phyloP scores from a whole-genome alignment of 2,888 invertebrate genomes.

The Dicyrtomina minuta region DNA sequence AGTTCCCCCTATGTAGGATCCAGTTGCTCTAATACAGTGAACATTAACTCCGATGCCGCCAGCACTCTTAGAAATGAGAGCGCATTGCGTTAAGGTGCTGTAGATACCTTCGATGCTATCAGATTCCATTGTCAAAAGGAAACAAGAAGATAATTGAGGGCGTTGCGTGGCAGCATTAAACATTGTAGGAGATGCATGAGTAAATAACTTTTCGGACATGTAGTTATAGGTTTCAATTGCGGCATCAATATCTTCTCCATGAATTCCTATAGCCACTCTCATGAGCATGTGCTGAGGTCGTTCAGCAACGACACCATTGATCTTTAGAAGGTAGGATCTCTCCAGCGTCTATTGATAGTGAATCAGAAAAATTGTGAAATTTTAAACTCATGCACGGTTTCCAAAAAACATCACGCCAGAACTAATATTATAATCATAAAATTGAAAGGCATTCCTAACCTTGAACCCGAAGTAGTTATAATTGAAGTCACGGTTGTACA shows the following conservation, averaged over 20 bases:
- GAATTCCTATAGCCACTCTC: conserved; percentile 95
- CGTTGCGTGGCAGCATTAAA: conserved; percentile 90
- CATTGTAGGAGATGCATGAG: conserved; percentile 96
- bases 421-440: too few species aligned
- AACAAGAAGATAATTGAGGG: conserved; percentile 93
- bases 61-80: conserved; percentile 92
- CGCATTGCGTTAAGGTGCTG: conserved; percentile 87
- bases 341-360: conserved; percentile 72
- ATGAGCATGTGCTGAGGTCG: conserved; percentile 98
- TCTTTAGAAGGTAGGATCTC: conserved; percentile 88
- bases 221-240: conserved; percentile 95
- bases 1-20: conserved; percentile 88
- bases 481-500: conserved; percentile 93
- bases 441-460: conserved; percentile 55
- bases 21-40: conserved; percentile 90
- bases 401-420: too few species aligned
- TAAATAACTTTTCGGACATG: conserved; percentile 92
- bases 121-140: conserved; percentile 87
- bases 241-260: conserved; percentile 86
- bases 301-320: conserved; percentile 88
- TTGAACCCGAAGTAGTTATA: conserved; percentile 99
- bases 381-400: background rate
- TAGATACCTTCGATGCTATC: conserved; percentile 96
- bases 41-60: conserved; percentile 97
- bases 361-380: background rate